Evolutionary conservation across 2,797 vertebrate species (phyloP).

Genomic region (Orientallactaga sibirica): DNA sequence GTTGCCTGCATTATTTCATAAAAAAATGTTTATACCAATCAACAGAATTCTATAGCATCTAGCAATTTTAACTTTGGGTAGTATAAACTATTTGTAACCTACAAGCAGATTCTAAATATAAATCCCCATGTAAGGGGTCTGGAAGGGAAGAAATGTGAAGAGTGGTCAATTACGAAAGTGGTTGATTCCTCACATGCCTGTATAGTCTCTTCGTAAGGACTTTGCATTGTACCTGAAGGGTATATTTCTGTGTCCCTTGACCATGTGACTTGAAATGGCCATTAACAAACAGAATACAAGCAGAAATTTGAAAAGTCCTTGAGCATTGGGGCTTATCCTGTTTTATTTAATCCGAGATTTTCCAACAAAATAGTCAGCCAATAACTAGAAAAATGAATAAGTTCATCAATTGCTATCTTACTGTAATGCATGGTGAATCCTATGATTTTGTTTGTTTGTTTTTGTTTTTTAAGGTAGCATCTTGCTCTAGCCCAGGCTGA

Average conservation of each 20-base stretch:
- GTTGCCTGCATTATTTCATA: constrained; percentile 44
- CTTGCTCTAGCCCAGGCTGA: too few relatives aligned
- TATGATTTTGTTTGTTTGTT: not conserved
- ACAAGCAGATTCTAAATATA: constrained; percentile 39
- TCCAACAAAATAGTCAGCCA: constrained; percentile 10
- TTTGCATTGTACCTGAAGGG: not conserved
- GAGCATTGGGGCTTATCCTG: not conserved
- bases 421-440: not conserved
- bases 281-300: not conserved
- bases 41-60: constrained; percentile 45
- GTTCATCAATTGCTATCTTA: constrained; percentile 24
- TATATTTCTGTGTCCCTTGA: constrained; percentile 20
- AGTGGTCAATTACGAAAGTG: constrained; percentile 9
- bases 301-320: constrained; percentile 40
- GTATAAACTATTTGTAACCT: constrained; percentile 8
- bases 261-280: not conserved
- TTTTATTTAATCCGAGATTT: constrained; percentile 21
- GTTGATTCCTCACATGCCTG: constrained; percentile 13
- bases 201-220: constrained; percentile 15
- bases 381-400: constrained; percentile 16
- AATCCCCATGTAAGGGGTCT: constrained; percentile 6
- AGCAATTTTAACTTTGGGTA: constrained; percentile 40
- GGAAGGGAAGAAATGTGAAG: not conserved
- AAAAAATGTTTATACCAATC: constrained; percentile 32
- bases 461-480: too few relatives aligned